Base-by-base conservation (phyloP, 2,888 invertebrate species). In the Eubasilissa splendida region DNA sequence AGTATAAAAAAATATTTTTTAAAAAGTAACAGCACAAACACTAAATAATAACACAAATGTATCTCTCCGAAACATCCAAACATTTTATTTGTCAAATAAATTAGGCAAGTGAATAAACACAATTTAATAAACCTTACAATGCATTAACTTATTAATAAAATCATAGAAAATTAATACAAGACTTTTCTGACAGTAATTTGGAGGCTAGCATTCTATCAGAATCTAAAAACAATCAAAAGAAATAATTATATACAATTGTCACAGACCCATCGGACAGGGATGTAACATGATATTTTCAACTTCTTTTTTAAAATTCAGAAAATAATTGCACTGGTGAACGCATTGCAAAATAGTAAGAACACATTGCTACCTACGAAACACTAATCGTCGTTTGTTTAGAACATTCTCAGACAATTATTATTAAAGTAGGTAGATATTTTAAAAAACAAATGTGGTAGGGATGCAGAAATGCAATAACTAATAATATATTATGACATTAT, bases 231-330 rank as follows among this genome's bases (percentile, higher is more conserved):
- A 52, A 10, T 22, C 12, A 7, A 54, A 14, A 33, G 12, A 50
- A 60, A 7, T 52, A 22, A 52, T 70, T 10, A 50, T 58, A 56
- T 59, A 75, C 22, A 76, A 77, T 42, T 65, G 53, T 42, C 31
- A 70, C 82, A 65, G 74, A 82, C 82, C 77, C 56, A 82, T 56
- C 12, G 79, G 79, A 63, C 82, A 82, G 8, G 79, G 82, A 77
- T 80, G 76, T 68, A 80, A 73, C 82, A 82, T 82, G 65, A 71
- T 66, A 60, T 60, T 22, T 22, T 60, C 14, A 60, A n/a, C 22
- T 60, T 22, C 12, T 22, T n/a, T 12, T 60, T 60, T 22, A n/a
- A 4, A 42, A 2, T 7, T 42, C 7, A 22, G 22, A 22, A 5
- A 42, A 42, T 42, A 5, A 7, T 42, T 1, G 2, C 42, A 42